Evolutionary conservation across 2,113 vertebrate genomes (phyloP).

Genomic region (Pomatostomus ruficeps): DNA sequence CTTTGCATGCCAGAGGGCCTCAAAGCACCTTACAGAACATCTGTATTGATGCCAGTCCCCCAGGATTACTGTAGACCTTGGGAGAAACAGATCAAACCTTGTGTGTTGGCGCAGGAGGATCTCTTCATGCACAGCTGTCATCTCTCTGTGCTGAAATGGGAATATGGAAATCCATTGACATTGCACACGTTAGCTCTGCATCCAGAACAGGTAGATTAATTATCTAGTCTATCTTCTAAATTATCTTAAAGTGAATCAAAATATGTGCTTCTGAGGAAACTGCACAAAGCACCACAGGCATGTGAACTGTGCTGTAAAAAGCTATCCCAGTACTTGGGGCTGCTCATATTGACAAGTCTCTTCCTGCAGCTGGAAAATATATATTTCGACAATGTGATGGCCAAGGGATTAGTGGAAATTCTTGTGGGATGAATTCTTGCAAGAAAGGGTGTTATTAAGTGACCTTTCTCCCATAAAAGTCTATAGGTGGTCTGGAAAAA

Average conservation of each 20-base stretch:
- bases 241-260: background rate
- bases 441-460: background rate
- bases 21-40: background rate
- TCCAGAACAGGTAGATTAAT: background rate
- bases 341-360: background rate
- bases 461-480: background rate
- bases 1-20: background rate
- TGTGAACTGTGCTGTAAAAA: background rate
- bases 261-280: background rate
- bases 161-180: background rate
- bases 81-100: background rate
- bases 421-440: background rate
- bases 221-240: background rate
- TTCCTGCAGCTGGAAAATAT: background rate
- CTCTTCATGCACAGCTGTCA: background rate
- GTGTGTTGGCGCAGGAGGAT: background rate
- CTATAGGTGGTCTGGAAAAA: constrained; percentile 1
- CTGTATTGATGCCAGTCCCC: background rate
- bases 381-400: background rate
- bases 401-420: background rate
- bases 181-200: background rate
- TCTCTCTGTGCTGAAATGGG: background rate
- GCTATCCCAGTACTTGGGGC: background rate
- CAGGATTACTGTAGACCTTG: rapidly evolving
- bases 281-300: background rate